Percentiles rank a stretch among this genome's conserved stretches.
Conservation (phyloP, 1,140 invertebrate species). For the Bombus pyrosoma region DNA sequence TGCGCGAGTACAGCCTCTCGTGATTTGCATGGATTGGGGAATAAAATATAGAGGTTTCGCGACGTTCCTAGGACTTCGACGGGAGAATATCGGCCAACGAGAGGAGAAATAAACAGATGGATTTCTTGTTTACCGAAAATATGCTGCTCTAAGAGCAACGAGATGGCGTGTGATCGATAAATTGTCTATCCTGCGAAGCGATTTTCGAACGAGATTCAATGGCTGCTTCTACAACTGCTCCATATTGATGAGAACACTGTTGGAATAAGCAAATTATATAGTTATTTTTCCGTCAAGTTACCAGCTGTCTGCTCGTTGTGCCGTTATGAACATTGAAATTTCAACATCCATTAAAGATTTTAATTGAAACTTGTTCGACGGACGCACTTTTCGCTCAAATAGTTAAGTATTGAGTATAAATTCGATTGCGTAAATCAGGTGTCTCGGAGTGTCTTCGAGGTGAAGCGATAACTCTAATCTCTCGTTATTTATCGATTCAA, state of each 20-base stretch:
- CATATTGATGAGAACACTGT: constrained; percentile 31
- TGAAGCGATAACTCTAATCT: background rate
- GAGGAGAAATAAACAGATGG: constrained; percentile 10
- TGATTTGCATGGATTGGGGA: background rate
- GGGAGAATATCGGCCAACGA: background rate
- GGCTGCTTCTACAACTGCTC: background rate
- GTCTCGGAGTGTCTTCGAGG: background rate
- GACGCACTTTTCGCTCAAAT: too few relatives aligned
- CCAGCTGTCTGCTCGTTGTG: background rate
- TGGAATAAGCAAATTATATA: constrained; percentile 22
- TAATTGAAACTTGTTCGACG: background rate
- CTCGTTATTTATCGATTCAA: constrained; percentile 7
- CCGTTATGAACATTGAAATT: background rate
- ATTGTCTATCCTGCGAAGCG: background rate
- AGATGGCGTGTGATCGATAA: background rate
- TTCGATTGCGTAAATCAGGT: background rate
- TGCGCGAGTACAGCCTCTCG: too few relatives aligned
- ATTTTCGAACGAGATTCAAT: background rate
- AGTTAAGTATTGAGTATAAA: background rate
- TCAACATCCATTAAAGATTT: background rate
- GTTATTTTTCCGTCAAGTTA: background rate
- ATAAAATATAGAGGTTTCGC: too few relatives aligned
- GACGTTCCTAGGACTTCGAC: background rate
- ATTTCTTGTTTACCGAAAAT: constrained; percentile 29
- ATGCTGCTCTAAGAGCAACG: constrained; percentile 18